Evolutionary conservation across 1,140 invertebrate genomes (phyloP), one percentile per base, ranked within the genome.

Genomic region (Cylas formicarius): DNA sequence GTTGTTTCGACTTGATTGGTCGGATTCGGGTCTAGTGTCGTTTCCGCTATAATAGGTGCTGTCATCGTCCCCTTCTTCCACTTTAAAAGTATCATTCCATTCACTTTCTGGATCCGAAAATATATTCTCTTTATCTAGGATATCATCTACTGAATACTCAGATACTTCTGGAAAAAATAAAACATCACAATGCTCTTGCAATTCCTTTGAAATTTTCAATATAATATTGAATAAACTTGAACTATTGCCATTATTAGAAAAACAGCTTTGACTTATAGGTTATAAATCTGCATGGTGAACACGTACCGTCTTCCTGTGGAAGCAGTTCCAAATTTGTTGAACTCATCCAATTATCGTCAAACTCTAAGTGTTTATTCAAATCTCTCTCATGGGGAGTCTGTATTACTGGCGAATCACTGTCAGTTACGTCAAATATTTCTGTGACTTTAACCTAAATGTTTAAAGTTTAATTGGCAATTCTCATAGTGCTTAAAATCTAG

Each of bases 391-490:
- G 63, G 3, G 62, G 38, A 22, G 67, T 67, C 49, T 72, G 59
- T 29, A 74, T 55, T 13, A 65, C 49, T 21, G 67, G 56, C 19
- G 62, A 63, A 49, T 81, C 76, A 22, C 70, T 68, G 42, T 86
- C 80, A 7, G 84, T 82, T 56, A 89, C 80, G 61, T 89, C 85
- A 60, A 85, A 90, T 53, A 91, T 89, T 70, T 91, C 86, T 2
- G 86, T 88, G 44, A 91, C 78, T 66, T 86, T 85, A 31, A 86
- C 77, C 72, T 78, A 59, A 7, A 64, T 10, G 5, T 22, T 35
- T 17, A 10, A 28, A 33, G 16, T 8, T 16, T 9, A 33, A 8
- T 9, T 14, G 7, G n/a, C 16, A 11, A 33, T 23, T 37, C 10
- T 11, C 8, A 8, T 17, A 8, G n/a, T n/a, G n/a, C n/a, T n/a